These are phyloP conservation scores for Nannoperca australis DNA, from an alignment of 2,797 vertebrate genomes.

Conservation along the genomic window DNA sequence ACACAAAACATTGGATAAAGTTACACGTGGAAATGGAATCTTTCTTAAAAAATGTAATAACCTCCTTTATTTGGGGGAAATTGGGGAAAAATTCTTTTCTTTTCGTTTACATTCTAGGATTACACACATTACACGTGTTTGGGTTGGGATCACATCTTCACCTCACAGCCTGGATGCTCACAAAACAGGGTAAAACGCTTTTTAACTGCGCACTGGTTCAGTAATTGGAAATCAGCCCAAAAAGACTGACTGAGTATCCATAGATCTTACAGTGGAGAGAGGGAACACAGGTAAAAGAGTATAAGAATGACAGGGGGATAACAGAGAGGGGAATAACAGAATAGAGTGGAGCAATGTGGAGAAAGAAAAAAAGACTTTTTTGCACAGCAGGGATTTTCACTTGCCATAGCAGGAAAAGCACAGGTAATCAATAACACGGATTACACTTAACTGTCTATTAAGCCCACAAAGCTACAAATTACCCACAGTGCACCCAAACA, in stretches of 20 bases:
- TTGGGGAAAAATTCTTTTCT: fast-evolving
- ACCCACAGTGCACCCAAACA: not conserved
- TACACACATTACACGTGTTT: not conserved
- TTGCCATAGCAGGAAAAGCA: no score
- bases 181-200: not conserved
- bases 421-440: no score
- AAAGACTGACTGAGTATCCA: no score
- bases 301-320: no score
- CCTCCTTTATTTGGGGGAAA: not conserved
- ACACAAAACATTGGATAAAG: not conserved
- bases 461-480: not conserved
- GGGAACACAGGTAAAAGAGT: not conserved
- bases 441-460: no score
- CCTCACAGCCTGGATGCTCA: not conserved
- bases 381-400: not conserved
- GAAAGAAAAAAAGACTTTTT: not conserved
- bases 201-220: no score
- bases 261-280: no score
- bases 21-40: not conserved
- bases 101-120: not conserved
- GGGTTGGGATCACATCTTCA: not conserved
- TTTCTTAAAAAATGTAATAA: not conserved
- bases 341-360: not conserved
- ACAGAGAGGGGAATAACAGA: no score
- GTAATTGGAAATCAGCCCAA: no score